Evolutionary conservation across 2,888 invertebrate species (phyloP).

Genomic region (Sinotaia quadrata): DNA sequence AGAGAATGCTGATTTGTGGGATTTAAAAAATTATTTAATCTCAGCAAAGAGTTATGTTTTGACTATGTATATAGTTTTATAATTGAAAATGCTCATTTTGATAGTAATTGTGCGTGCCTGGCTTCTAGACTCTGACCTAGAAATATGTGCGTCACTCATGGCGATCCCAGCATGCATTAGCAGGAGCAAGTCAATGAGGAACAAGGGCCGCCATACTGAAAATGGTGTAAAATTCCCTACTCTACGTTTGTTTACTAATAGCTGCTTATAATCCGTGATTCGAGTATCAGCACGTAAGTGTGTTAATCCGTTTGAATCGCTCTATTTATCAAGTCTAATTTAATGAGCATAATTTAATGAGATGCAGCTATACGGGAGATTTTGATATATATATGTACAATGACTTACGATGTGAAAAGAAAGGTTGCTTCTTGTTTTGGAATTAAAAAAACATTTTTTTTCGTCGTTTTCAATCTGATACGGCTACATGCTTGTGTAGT

Average conservation of each 20-base stretch:
- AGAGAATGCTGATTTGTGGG: no score
- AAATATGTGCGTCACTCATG: slow-evolving; percentile 38
- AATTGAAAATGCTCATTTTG: no score
- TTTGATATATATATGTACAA: no score
- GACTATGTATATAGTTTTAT: no score
- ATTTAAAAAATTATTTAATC: no score
- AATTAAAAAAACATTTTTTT: background rate
- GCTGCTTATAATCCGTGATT: background rate
- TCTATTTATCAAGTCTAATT: background rate
- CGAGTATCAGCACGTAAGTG: slow-evolving; percentile 7
- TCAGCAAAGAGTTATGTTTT: no score
- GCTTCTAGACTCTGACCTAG: slow-evolving; percentile 14
- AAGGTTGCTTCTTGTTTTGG: background rate
- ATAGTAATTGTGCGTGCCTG: no score
- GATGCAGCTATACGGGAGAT: no score
- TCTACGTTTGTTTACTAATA: slow-evolving; percentile 14
- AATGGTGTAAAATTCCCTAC: background rate
- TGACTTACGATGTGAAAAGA: no score
- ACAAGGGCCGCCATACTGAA: slow-evolving; percentile 39
- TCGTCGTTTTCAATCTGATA: no score
- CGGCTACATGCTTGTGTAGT: background rate
- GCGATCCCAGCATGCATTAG: slow-evolving; percentile 37
- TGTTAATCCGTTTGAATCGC: background rate
- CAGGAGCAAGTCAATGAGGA: slow-evolving; percentile 22
- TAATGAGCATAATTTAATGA: background rate